These are phyloP conservation scores for Panzeria rudis DNA, from an alignment of 2,888 invertebrate genomes.

Conservation along the genomic window DNA sequence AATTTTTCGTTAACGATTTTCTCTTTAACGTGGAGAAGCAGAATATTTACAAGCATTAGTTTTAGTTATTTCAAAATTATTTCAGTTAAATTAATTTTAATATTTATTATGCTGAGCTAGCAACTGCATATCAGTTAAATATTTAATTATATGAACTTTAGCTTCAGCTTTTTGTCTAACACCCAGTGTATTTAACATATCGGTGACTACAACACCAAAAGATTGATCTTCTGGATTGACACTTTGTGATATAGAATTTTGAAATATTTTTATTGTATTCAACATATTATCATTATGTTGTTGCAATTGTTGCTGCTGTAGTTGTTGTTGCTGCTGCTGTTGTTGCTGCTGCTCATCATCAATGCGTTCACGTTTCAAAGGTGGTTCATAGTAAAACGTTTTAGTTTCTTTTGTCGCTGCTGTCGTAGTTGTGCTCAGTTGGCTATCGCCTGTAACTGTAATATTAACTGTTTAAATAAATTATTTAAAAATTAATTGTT, in stretches of 20 bases:
- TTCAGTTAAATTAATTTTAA: conserved; percentile 57
- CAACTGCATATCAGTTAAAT: conserved; percentile 81
- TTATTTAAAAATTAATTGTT: conserved; percentile 12
- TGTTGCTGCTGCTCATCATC: conserved; percentile 77
- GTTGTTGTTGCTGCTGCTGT: conserved; percentile 68
- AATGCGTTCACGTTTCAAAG: conserved; percentile 79
- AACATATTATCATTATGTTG: conserved; percentile 80
- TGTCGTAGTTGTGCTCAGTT: conserved; percentile 76
- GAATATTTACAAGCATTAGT: not conserved
- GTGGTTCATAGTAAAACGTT: conserved; percentile 80
- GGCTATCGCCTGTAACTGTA: conserved; percentile 81
- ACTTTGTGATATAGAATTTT: conserved; percentile 80
- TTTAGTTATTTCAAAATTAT: not conserved
- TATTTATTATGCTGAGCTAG: conserved; percentile 82
- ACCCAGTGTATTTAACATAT: conserved; percentile 81
- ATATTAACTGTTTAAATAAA: conserved; percentile 75
- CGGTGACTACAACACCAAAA: conserved; percentile 81
- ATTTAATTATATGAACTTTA: conserved; percentile 81
- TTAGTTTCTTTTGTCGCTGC: conserved; percentile 80
- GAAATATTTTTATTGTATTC: conserved; percentile 82
- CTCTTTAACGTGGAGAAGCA: no score
- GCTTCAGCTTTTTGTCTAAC: conserved; percentile 81
- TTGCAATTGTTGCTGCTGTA: conserved; percentile 66
- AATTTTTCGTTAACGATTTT: no score
- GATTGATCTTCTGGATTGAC: conserved; percentile 82